Evolutionary conservation across 2,888 invertebrate genomes (phyloP).

Genomic region (Drosophila bunnanda): DNA sequence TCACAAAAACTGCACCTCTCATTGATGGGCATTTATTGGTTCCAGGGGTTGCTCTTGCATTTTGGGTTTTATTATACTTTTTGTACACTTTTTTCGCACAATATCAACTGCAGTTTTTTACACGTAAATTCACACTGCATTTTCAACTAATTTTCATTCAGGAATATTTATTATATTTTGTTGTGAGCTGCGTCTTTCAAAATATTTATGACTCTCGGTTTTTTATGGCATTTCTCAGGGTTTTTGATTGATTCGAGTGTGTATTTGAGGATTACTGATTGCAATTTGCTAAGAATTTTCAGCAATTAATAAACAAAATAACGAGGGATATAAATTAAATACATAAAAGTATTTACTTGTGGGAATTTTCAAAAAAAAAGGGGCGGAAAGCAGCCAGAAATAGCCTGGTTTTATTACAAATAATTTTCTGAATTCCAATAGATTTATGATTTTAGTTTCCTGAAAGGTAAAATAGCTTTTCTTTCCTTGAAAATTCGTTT

Average conservation of each 20-base stretch:
- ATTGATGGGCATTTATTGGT: conserved; percentile 79
- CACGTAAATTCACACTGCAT: conserved; percentile 75
- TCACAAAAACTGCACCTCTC: conserved; percentile 74
- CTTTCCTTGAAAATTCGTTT: background rate
- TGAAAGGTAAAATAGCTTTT: background rate
- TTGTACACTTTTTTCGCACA: conserved; percentile 26
- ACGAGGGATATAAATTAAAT: conserved; percentile 14
- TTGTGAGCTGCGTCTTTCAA: conserved; percentile 62
- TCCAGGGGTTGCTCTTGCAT: conserved; percentile 34
- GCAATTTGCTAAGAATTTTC: conserved; percentile 57
- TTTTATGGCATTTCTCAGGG: conserved; percentile 55
- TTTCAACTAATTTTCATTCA: conserved; percentile 69
- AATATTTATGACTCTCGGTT: conserved; percentile 69
- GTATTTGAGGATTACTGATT: conserved; percentile 25
- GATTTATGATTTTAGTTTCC: background rate
- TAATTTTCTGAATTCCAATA: background rate
- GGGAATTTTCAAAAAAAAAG: conserved; percentile 8
- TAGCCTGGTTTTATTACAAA: background rate
- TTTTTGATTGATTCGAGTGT: conserved; percentile 69
- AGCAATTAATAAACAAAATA: conserved; percentile 69
- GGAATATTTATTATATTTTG: conserved; percentile 1
- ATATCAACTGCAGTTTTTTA: conserved; percentile 61
- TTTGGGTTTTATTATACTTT: conserved; percentile 26
- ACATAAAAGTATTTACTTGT: background rate
- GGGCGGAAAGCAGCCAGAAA: conserved; percentile 29